Conservation (phyloP, 2,888 invertebrate genomes). For the Mactromeris polynyma region DNA sequence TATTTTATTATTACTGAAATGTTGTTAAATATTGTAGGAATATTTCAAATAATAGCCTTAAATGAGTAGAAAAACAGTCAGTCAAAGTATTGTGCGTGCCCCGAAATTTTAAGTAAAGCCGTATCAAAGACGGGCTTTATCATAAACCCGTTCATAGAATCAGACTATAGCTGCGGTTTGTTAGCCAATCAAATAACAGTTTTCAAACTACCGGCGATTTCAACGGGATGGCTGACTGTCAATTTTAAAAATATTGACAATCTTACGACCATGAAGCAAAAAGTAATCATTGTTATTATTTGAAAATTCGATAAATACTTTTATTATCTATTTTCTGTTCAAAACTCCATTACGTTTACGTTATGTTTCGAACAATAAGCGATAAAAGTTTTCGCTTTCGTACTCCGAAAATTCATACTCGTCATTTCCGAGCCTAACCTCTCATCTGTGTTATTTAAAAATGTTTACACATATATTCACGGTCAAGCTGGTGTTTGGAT, state of each 20-base stretch:
- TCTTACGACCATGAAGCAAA: slow-evolving; percentile 4
- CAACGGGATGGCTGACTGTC: background rate
- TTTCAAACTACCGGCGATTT: slow-evolving; percentile 45
- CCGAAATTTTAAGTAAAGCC: background rate
- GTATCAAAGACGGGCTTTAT: background rate
- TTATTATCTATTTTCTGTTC: background rate
- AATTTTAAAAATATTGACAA: slow-evolving; percentile 1
- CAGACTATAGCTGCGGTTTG: background rate
- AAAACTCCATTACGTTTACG: background rate
- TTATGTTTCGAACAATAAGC: background rate
- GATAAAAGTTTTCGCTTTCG: background rate
- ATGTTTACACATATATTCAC: no score
- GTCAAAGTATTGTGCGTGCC: no score
- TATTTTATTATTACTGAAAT: no score
- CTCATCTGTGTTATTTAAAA: no score
- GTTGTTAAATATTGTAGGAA: no score
- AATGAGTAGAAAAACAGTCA: no score
- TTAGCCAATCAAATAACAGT: slow-evolving; percentile 44
- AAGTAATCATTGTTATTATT: background rate
- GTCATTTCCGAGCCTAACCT: background rate
- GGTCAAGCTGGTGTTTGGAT: no score
- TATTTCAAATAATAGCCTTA: no score
- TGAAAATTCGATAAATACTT: background rate
- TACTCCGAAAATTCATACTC: background rate
- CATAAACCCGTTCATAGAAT: background rate